Percentiles rank a stretch among this genome's conserved stretches.
Conservation (phyloP, 1,140 invertebrate species). For the Frieseomelitta varia region DNA sequence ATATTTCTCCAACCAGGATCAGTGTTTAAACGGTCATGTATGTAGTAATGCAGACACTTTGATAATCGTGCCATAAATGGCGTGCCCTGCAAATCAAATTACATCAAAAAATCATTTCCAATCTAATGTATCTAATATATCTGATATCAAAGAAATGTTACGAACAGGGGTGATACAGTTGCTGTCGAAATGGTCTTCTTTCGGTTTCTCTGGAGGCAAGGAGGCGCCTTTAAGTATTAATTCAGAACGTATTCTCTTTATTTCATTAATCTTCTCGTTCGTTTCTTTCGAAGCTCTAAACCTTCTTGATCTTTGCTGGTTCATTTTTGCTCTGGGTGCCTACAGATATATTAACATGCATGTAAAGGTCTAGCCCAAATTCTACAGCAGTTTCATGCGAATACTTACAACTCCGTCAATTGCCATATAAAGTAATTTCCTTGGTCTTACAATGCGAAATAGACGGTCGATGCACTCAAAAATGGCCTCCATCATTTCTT, state of each 20-base stretch:
- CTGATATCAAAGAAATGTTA: slow-evolving; percentile 35
- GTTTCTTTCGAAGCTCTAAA: slow-evolving; percentile 98
- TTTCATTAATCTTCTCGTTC: slow-evolving; percentile 93
- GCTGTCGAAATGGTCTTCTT: slow-evolving; percentile 97
- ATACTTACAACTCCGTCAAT: slow-evolving; percentile 97
- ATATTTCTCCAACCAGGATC: slow-evolving; percentile 98
- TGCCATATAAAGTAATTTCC: slow-evolving; percentile 99
- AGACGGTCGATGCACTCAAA: slow-evolving; percentile 99
- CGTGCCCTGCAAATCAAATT: slow-evolving; percentile 86
- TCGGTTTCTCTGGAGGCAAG: slow-evolving; percentile 94
- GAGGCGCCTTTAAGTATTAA: slow-evolving; percentile 89
- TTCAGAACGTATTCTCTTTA: slow-evolving; percentile 90
- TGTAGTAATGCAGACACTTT: slow-evolving; percentile 97
- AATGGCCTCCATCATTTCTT: slow-evolving; percentile 99
- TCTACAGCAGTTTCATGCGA: neutral
- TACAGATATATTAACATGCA: slow-evolving; percentile 67
- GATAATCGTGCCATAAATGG: slow-evolving; percentile 98
- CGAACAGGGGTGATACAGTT: slow-evolving; percentile 97
- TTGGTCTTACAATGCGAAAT: slow-evolving; percentile 96
- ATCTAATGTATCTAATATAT: neutral
- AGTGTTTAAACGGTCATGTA: slow-evolving; percentile 96
- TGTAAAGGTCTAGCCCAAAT: neutral
- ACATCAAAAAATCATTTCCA: neutral
- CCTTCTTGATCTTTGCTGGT: slow-evolving; percentile 98
- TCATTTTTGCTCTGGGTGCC: slow-evolving; percentile 99